Evolutionary conservation across 2,797 vertebrate species (phyloP).

Genomic region (Alcedo atthis): DNA sequence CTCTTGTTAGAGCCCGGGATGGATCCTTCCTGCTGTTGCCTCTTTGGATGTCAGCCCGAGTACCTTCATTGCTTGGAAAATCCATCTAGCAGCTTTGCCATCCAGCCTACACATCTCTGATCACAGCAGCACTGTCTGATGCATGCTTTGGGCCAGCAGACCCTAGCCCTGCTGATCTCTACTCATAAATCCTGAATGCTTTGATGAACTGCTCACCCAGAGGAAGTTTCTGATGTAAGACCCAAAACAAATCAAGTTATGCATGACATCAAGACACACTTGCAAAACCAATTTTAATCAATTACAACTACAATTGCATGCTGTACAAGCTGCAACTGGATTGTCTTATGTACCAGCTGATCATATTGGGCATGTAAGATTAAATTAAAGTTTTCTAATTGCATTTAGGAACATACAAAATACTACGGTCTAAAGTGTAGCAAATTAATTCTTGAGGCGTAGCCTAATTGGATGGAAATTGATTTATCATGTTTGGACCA

Average conservation of each 20-base stretch:
- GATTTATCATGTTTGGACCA: conserved; percentile 72
- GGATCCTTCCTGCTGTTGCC: not conserved
- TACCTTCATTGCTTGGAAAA: not conserved
- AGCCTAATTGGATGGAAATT: conserved; percentile 74
- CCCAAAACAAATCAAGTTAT: conserved; percentile 50
- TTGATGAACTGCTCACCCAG: not conserved
- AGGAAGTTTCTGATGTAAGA: not conserved
- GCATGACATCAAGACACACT: conserved; percentile 50
- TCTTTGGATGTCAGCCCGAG: not conserved
- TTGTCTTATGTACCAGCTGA: conserved; percentile 52
- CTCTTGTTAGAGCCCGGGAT: not conserved
- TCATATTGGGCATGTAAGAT: conserved; percentile 67
- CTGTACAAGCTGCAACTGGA: conserved; percentile 41
- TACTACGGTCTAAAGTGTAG: conserved; percentile 56
- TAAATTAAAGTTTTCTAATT: conserved; percentile 72
- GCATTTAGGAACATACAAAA: conserved; percentile 58
- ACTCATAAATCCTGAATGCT: not conserved
- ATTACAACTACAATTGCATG: conserved; percentile 53
- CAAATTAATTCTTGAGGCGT: conserved; percentile 67
- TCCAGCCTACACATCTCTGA: not conserved
- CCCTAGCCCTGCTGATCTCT: not conserved
- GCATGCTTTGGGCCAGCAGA: not conserved
- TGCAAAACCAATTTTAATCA: conserved; percentile 57
- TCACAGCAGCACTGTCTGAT: not conserved
- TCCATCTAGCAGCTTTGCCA: not conserved